Conservation (phyloP, 2,888 invertebrate genomes). For the Unio delphinus region DNA sequence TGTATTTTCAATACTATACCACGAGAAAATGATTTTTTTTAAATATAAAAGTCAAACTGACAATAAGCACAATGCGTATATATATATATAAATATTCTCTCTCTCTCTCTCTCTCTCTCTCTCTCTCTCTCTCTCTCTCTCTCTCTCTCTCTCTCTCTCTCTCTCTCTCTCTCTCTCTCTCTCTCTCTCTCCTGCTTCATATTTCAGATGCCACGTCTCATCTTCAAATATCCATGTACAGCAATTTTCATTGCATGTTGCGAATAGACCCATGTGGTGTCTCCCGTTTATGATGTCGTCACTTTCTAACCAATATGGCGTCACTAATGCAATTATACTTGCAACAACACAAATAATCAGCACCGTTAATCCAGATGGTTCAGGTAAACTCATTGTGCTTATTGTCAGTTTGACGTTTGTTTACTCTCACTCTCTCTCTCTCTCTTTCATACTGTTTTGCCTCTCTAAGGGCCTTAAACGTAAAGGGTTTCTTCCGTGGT, state of each 20-base stretch:
- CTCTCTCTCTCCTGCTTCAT: conserved; percentile 16
- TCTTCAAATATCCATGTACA: conserved; percentile 52
- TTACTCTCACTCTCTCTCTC: no score
- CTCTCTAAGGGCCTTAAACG: no score
- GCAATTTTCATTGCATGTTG: conserved; percentile 30
- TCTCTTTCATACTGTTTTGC: no score
- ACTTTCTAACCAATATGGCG: conserved; percentile 50
- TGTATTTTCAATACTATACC: no score
- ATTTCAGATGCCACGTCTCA: conserved; percentile 3
- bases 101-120: conserved; percentile 12
- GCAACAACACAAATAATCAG: conserved; percentile 54
- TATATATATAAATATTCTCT: background rate
- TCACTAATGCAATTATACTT: conserved; percentile 49
- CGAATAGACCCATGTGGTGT: conserved; percentile 46
- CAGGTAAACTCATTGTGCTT: conserved; percentile 9
- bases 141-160: background rate
- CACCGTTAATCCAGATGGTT: conserved; percentile 46
- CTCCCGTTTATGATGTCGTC: conserved; percentile 8
- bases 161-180: conserved; percentile 14
- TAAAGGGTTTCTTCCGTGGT: no score
- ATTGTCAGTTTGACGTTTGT: no score
- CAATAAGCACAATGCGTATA: no score
- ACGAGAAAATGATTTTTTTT: no score
- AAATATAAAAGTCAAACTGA: no score
- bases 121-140: conserved; percentile 13